Evolutionary conservation across 2,888 invertebrate genomes (phyloP), one percentile per base, ranked within the genome.

Genomic region (Drosophila subsilvestris): DNA sequence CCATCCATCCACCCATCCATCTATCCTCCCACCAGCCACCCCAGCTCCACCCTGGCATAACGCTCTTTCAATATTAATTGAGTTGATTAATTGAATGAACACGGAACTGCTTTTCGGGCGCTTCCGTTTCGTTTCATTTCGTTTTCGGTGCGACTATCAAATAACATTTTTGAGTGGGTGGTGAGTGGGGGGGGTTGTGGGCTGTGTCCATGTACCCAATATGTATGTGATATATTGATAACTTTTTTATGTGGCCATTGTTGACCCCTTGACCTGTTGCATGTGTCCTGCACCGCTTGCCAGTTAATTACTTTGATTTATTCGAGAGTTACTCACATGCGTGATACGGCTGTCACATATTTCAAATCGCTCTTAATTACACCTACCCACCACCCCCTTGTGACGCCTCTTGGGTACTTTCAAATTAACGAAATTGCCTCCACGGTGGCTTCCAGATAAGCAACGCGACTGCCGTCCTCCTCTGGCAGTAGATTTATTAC

Each of bases 271-370:
- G 69, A 79, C 86, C 81, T 84, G 87, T 84, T 84, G 87, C 84
- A 86, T 81, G 84, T 65, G 56, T n/a, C 57, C 49, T 53, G 55
- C 67, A 42, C 17, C 43, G 29, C 18, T 22, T 12, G 47, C 17
- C 50, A 85, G 81, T 86, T 81, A 84, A 86, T 84, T 84, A 78
- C 80, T 80, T 87, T 85, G 84, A 87, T 85, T 85, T 86, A 85
- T 85, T 80, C 73, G 74, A 76, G 69, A 79, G 76, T 76, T 74
- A 84, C 68, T 74, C 74, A 77, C 65, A 58, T 59, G 81, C 70
- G 69, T 77, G 74, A 68, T 43, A 32, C 57, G 42, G 53, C 73
- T 85, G 81, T 80, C 80, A 80, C 84, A 75, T 78, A 86, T 80
- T 76, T 73, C 71, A 81, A 84, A 84, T 75, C 80, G 72, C 67